Base-by-base conservation (phyloP, 2,888 invertebrate genomes). In the Pollenia angustigena region DNA sequence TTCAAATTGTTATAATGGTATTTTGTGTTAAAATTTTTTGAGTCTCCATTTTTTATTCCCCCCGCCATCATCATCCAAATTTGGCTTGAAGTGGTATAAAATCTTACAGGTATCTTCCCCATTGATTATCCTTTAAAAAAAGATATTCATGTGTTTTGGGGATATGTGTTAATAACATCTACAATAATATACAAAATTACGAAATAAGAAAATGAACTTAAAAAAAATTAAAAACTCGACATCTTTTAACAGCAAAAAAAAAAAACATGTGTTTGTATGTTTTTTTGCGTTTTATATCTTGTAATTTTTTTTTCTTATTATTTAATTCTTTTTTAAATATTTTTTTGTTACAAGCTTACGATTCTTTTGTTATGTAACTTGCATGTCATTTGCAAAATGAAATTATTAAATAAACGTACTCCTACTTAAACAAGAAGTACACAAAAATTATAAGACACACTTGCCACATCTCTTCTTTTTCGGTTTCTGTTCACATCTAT, bases 341-440 rank as follows among this genome's bases (percentile, higher is more conserved):
- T n/a, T 80, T 56, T 74, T 90, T 89, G 89, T 90, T 90, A 89
- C 89, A 89, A 90, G 89, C 90, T 91, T 82, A 76, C 62, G 69
- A 69, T 76, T 91, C 91, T 91, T 91, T 91, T 91, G 91, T 91
- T 91, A 89, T 89, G 90, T 91, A 90, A 91, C 91, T 91, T 90
- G 91, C 90, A 91, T 91, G 91, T 91, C 91, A 91, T 91, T 91
- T 91, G 91, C 91, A 91, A 91, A 91, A 91, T 91, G 89, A 91
- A 91, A 91, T 91, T 91, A 91, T 91, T 91, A 90, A 90, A 91
- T 90, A 91, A 82, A 91, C 89, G 71, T 88, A 82, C 80, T 87
- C 72, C 85, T 81, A 68, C 69, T 85, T 83, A 87, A 83, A 78
- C 62, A 88, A 58, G 6, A 54, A 54, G n/a, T 40, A 72, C n/a